Percentiles rank a stretch among this genome's conserved stretches.
These are phyloP conservation scores for Drosophila koepferae DNA, from an alignment of 2,888 invertebrate species.

Conservation along the genomic window DNA sequence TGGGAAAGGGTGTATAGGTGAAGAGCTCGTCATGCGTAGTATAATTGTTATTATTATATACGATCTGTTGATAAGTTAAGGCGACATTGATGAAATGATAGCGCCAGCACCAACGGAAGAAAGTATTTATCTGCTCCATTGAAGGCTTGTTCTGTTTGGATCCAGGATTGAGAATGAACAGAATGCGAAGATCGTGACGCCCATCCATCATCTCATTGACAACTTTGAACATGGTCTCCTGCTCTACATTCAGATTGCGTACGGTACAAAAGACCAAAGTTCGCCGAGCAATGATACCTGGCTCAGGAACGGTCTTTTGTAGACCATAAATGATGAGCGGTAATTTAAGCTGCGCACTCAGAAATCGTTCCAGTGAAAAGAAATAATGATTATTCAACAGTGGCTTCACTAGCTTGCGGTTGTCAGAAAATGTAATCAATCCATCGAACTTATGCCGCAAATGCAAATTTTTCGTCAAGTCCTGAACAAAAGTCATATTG, in stretches of 20 bases:
- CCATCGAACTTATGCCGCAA: slow-evolving; percentile 15
- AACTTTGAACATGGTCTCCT: slow-evolving; percentile 42
- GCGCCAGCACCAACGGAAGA: slow-evolving; percentile 63
- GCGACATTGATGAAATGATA: slow-evolving; percentile 46
- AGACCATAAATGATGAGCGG: slow-evolving; percentile 43
- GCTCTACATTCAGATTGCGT: slow-evolving; percentile 1
- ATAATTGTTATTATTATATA: neutral
- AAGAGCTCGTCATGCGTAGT: slow-evolving; percentile 29
- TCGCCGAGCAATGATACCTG: neutral
- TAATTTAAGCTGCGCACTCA: slow-evolving; percentile 28
- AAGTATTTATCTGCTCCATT: slow-evolving; percentile 4
- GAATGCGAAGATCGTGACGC: slow-evolving; percentile 31
- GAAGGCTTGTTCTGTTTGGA: neutral
- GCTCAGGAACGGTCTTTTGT: slow-evolving; percentile 9
- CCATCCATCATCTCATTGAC: slow-evolving; percentile 27
- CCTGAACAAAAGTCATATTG: slow-evolving; percentile 14
- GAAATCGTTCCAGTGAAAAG: slow-evolving; percentile 30
- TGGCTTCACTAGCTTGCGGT: neutral
- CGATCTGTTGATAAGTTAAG: slow-evolving; percentile 22
- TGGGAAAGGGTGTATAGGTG: slow-evolving; percentile 59
- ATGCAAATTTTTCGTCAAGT: slow-evolving; percentile 20
- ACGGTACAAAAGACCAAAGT: slow-evolving; percentile 39
- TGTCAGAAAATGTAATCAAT: slow-evolving; percentile 25
- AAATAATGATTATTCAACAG: neutral
- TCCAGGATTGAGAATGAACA: slow-evolving; percentile 21